Evolutionary conservation across 1,140 invertebrate species (phyloP).

Genomic region (Copidosoma floridanum): DNA sequence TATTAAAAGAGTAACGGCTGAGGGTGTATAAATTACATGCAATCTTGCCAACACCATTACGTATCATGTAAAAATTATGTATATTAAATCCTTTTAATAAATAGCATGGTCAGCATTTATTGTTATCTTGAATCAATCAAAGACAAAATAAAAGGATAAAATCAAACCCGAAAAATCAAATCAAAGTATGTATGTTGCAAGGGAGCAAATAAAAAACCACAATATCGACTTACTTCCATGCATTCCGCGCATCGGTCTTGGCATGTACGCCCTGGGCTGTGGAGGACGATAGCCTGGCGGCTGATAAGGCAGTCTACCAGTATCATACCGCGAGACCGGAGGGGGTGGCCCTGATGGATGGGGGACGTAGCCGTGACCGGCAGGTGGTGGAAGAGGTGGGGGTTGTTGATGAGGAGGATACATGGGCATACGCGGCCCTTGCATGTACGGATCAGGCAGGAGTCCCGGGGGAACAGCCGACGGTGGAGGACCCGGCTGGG

Average conservation of each 20-base stretch:
- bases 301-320: slow-evolving; percentile 47
- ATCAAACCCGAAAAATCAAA: background rate
- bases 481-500: slow-evolving; percentile 41
- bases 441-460: slow-evolving; percentile 51
- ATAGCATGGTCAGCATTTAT: too few species aligned
- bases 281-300: slow-evolving; percentile 35
- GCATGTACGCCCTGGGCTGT: slow-evolving; percentile 48
- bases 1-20: too few species aligned
- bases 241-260: slow-evolving; percentile 51
- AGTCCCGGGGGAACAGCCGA: slow-evolving; percentile 42
- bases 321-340: slow-evolving; percentile 46
- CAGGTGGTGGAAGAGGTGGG: slow-evolving; percentile 40
- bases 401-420: slow-evolving; percentile 46
- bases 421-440: slow-evolving; percentile 51
- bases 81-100: too few species aligned
- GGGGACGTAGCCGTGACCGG: slow-evolving; percentile 49
- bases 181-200: background rate
- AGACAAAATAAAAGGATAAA: background rate
- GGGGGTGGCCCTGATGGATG: slow-evolving; percentile 39
- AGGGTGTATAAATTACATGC: too few species aligned
- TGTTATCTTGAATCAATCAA: background rate
- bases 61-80: too few species aligned
- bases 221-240: slow-evolving; percentile 35
- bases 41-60: too few species aligned
- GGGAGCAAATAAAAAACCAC: background rate